Percentiles rank a stretch among this genome's conserved stretches.
phyloP scores from a whole-genome alignment of 1,140 invertebrate species.

The Pseudomyrmex dendroicus region DNA sequence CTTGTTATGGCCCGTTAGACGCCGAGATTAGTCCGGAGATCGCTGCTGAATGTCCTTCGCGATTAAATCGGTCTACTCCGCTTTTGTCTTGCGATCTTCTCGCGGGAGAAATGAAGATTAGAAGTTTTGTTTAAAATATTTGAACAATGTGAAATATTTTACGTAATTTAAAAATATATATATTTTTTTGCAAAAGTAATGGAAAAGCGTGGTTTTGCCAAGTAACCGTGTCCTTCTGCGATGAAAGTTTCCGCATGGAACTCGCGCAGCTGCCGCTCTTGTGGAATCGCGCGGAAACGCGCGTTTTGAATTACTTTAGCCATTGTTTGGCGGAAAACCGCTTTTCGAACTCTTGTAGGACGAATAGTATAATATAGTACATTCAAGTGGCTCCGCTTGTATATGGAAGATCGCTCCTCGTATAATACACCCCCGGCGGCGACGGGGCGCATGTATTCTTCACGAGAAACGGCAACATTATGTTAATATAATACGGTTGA shows the following conservation, averaged over 20 bases:
- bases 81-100: no score
- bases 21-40: constrained; percentile 32
- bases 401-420: not conserved
- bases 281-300: constrained; percentile 31
- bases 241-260: constrained; percentile 26
- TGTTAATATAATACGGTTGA: constrained; percentile 26
- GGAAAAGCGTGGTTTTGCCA: not conserved
- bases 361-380: constrained; percentile 1
- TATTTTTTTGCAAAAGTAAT: not conserved
- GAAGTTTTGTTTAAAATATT: not conserved
- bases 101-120: no score
- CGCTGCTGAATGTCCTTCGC: constrained; percentile 34
- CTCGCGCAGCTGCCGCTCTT: constrained; percentile 7
- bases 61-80: not conserved
- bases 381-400: constrained; percentile 1
- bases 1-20: constrained; percentile 51
- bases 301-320: constrained; percentile 32
- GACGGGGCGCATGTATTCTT: constrained; percentile 3
- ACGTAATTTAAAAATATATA: no score
- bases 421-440: constrained; percentile 11
- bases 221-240: not conserved
- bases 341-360: constrained; percentile 16
- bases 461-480: constrained; percentile 7
- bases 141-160: constrained; percentile 18
- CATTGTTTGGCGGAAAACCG: not conserved